phyloP scores from a whole-genome alignment of 2,797 vertebrate genomes.

The Huso huso region DNA sequence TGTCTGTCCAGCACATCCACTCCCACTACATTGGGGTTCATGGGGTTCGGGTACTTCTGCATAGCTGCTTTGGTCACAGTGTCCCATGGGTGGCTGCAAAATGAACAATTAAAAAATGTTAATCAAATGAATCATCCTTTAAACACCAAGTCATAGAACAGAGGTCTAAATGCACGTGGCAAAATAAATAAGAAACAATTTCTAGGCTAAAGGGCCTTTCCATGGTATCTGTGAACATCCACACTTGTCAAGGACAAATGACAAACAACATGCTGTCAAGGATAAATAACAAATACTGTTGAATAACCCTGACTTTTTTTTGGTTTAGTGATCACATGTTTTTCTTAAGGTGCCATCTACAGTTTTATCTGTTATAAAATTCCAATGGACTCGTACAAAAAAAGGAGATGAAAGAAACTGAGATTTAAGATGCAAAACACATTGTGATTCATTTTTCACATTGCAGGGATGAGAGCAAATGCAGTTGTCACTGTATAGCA shows the following conservation, averaged over 20 bases:
- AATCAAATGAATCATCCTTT: not conserved
- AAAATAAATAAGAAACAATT: not conserved
- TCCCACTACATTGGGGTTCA: conserved; percentile 91
- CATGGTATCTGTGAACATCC: not conserved
- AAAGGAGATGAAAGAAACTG: not conserved
- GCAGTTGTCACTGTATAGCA: not conserved
- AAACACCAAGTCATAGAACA: not conserved
- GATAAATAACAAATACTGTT: too few species aligned
- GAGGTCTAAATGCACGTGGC: not conserved
- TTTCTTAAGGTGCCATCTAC: too few species aligned
- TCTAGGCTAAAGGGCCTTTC: not conserved
- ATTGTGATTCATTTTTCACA: not conserved
- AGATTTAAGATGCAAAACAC: not conserved
- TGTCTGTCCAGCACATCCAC: conserved; percentile 84
- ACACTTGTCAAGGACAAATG: too few species aligned
- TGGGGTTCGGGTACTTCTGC: conserved; percentile 97
- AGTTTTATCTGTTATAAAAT: too few species aligned
- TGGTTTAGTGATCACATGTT: too few species aligned
- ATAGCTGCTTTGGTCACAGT: conserved; percentile 92
- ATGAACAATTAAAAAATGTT: conserved; percentile 8
- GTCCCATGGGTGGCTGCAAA: conserved; percentile 89
- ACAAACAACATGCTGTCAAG: too few species aligned
- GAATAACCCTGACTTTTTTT: too few species aligned
- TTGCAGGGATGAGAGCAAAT: not conserved
- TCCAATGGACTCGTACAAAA: too few species aligned